phyloP scores from a whole-genome alignment of 1,140 invertebrate genomes.

The Drosophila teissieri region DNA sequence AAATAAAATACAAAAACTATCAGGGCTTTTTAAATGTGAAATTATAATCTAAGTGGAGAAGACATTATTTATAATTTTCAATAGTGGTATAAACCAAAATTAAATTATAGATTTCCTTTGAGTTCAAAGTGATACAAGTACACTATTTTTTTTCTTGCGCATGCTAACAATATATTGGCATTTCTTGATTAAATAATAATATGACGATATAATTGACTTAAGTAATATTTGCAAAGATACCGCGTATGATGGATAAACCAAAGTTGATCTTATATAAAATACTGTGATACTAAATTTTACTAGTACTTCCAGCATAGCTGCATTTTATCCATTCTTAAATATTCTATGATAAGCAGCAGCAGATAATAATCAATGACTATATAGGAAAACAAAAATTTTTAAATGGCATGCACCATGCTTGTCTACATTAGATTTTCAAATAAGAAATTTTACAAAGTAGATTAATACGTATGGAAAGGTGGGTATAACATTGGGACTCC shows the following conservation, averaged over 20 bases:
- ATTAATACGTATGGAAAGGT: constrained; percentile 8
- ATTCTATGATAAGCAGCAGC: constrained; percentile 75
- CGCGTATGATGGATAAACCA: constrained; percentile 50
- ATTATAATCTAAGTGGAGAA: background rate
- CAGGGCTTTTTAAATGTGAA: background rate
- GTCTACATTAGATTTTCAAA: constrained; percentile 42
- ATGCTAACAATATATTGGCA: constrained; percentile 13
- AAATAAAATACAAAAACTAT: background rate
- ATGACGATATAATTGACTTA: constrained; percentile 42
- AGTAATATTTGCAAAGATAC: constrained; percentile 48
- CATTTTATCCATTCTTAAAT: constrained; percentile 85
- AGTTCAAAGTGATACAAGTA: background rate
- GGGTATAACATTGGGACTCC: constrained; percentile 18
- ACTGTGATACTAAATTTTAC: constrained; percentile 85
- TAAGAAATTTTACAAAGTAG: constrained; percentile 43
- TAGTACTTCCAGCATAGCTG: constrained; percentile 85
- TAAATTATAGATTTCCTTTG: background rate
- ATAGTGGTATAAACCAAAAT: background rate
- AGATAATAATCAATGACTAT: constrained; percentile 47
- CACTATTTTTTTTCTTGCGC: background rate
- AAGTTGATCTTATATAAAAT: constrained; percentile 85
- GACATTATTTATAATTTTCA: background rate
- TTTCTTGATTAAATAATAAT: constrained; percentile 28
- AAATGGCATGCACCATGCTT: constrained; percentile 29
- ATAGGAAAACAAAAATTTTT: constrained; percentile 24